A percentile compares a stretch with the other conserved stretches of the same genome.
phyloP scores from a whole-genome alignment of 2,113 vertebrate species.

The Thermophis baileyi region DNA sequence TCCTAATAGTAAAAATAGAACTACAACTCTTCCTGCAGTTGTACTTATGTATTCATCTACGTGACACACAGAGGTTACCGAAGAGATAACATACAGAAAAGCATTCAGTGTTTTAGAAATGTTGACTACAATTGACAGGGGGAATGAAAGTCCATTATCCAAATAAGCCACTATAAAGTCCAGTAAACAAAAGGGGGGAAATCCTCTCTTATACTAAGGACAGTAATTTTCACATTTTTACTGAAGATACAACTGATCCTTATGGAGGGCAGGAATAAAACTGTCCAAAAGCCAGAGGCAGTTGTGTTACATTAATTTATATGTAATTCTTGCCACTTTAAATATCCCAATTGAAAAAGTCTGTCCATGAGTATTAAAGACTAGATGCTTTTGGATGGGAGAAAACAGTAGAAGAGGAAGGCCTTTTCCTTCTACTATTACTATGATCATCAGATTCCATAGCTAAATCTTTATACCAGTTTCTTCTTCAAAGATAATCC shows the following conservation, averaged over 20 bases:
- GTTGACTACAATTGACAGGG: slow-evolving; percentile 45
- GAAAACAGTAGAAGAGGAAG: slow-evolving; percentile 57
- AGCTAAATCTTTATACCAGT: slow-evolving; percentile 60
- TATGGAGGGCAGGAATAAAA: slow-evolving; percentile 67
- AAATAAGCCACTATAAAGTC: slow-evolving; percentile 51
- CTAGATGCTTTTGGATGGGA: slow-evolving; percentile 61
- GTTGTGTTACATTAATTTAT: slow-evolving; percentile 63
- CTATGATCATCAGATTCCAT: slow-evolving; percentile 54
- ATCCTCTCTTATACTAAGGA: slow-evolving; percentile 48
- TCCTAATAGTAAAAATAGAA: slow-evolving; percentile 37
- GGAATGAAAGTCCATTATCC: slow-evolving; percentile 47
- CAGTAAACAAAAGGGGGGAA: slow-evolving; percentile 36
- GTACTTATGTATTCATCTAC: slow-evolving; percentile 53
- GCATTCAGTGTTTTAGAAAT: slow-evolving; percentile 54
- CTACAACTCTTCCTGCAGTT: slow-evolving; percentile 39
- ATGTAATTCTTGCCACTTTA: slow-evolving; percentile 63
- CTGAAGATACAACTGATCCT: slow-evolving; percentile 66
- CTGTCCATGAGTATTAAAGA: slow-evolving; percentile 75
- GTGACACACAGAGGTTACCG: slow-evolving; percentile 36
- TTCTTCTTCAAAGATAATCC: slow-evolving; percentile 66
- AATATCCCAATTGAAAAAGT: slow-evolving; percentile 60
- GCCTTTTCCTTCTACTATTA: slow-evolving; percentile 51
- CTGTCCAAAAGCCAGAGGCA: slow-evolving; percentile 57
- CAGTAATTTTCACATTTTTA: slow-evolving; percentile 46
- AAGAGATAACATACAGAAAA: slow-evolving; percentile 14